These are phyloP conservation scores for Drosophila murphyi DNA, from an alignment of 1,140 invertebrate genomes.

Conservation along the genomic window DNA sequence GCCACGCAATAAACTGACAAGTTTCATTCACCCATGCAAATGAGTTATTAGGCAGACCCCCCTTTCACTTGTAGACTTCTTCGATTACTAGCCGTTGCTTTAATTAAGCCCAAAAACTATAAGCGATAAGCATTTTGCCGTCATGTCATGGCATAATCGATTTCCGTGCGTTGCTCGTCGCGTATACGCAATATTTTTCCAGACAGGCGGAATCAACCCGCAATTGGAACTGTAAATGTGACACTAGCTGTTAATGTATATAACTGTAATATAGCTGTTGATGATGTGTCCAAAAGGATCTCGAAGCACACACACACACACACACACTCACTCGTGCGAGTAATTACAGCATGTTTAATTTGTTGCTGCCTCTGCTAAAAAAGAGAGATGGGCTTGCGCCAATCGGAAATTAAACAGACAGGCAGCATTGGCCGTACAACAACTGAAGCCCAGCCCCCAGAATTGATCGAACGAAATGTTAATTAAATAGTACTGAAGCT, in stretches of 20 bases:
- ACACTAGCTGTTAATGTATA: not conserved
- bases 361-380: not conserved
- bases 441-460: too few species aligned
- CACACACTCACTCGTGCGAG: not conserved
- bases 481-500: not conserved
- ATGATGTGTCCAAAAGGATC: slow-evolving; percentile 15
- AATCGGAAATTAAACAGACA: slow-evolving; percentile 43
- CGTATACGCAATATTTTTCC: slow-evolving; percentile 42
- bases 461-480: not conserved
- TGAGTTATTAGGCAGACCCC: slow-evolving; percentile 49
- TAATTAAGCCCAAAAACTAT: slow-evolving; percentile 69
- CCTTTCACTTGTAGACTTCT: not conserved
- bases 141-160: slow-evolving; percentile 62
- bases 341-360: slow-evolving; percentile 30
- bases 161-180: slow-evolving; percentile 57
- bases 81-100: slow-evolving; percentile 1
- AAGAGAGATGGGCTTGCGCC: not conserved
- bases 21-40: slow-evolving; percentile 58
- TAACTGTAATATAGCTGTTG: not conserved
- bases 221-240: slow-evolving; percentile 21
- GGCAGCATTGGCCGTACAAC: not conserved
- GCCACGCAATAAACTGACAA: slow-evolving; percentile 9
- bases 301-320: slow-evolving; percentile 12
- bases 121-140: slow-evolving; percentile 62
- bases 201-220: not conserved